A percentile compares a stretch with the other conserved stretches of the same genome.
phyloP scores from a whole-genome alignment of 2,113 vertebrate species.

The Phrynosoma platyrhinos region DNA sequence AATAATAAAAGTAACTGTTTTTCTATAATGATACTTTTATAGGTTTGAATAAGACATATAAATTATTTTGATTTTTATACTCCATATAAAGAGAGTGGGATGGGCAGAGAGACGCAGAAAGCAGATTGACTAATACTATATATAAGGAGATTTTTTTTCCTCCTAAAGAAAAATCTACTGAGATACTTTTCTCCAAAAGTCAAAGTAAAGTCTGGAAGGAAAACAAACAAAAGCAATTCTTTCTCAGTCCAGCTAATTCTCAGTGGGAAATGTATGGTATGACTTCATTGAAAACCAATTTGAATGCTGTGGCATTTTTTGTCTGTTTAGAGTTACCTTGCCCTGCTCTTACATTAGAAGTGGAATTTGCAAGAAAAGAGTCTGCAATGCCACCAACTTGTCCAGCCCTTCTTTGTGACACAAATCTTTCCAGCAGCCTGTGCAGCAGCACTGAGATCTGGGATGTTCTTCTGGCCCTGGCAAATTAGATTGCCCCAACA shows the following conservation, averaged over 20 bases:
- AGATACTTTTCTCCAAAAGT: constrained; percentile 54
- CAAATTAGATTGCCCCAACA: too few species aligned
- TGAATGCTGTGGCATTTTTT: constrained; percentile 28
- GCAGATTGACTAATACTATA: constrained; percentile 28
- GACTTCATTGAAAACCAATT: constrained; percentile 52
- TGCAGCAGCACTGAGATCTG: too few species aligned
- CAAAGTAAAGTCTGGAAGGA: constrained; percentile 39
- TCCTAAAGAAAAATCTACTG: constrained; percentile 25
- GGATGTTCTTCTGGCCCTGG: too few species aligned
- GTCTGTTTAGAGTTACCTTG: not conserved
- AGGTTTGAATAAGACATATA: constrained; percentile 68
- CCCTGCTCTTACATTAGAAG: constrained; percentile 31
- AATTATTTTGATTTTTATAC: constrained; percentile 70
- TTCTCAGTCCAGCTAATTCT: constrained; percentile 25
- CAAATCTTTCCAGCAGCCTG: too few species aligned
- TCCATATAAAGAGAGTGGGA: constrained; percentile 29
- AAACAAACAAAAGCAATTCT: not conserved
- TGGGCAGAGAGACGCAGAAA: not conserved
- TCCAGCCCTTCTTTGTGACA: too few species aligned
- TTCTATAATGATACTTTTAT: constrained; percentile 70
- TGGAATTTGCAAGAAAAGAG: constrained; percentile 13
- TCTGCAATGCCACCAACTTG: too few species aligned
- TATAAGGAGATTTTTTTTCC: constrained; percentile 9
- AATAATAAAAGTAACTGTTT: constrained; percentile 73
- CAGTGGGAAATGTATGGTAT: constrained; percentile 41